Evolutionary conservation across 2,113 vertebrate genomes (phyloP).

Genomic region (Lepus europaeus): DNA sequence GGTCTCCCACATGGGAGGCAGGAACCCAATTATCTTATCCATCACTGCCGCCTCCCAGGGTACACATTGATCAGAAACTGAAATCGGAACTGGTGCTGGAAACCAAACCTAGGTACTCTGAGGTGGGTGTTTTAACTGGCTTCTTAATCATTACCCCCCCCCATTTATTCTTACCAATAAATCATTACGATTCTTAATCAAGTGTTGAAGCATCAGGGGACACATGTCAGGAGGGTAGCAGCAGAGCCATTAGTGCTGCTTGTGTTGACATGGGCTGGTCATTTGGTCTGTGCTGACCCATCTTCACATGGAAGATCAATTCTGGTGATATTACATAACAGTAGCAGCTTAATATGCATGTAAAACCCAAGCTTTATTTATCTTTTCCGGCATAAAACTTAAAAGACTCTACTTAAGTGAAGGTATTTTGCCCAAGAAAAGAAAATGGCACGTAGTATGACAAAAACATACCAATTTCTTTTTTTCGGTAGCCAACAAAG

Average conservation of each 20-base stretch:
- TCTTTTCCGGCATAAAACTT: background rate
- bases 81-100: too few species aligned
- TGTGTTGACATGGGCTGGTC: background rate
- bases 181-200: background rate
- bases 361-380: background rate
- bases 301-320: background rate
- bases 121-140: too few species aligned
- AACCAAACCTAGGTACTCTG: too few species aligned
- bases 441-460: background rate
- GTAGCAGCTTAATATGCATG: background rate
- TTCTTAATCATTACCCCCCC: too few species aligned
- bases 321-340: background rate
- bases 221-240: background rate
- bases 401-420: background rate
- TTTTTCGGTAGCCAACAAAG: background rate
- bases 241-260: background rate
- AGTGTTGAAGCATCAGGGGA: background rate
- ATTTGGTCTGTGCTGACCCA: background rate
- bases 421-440: background rate
- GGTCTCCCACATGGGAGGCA: too few species aligned
- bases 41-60: too few species aligned
- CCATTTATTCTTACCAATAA: background rate
- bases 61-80: too few species aligned
- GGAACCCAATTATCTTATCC: too few species aligned
- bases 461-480: background rate